phyloP scores from a whole-genome alignment of 2,888 invertebrate genomes.

The Philereme transversata region DNA sequence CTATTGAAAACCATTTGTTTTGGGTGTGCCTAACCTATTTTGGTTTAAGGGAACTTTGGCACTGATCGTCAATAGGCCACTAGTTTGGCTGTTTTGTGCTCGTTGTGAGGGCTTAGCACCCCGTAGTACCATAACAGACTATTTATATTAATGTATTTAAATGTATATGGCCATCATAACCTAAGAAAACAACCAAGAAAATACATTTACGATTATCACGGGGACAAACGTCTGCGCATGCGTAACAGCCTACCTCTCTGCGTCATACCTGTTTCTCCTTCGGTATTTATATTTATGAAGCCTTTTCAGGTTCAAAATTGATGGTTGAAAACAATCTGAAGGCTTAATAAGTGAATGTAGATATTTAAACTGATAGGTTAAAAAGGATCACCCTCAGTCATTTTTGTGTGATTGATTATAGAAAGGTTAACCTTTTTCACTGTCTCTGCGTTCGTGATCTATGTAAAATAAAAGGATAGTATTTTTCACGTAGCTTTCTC shows the following conservation, averaged over 20 bases:
- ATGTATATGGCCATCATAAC: neutral
- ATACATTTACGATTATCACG: constrained; percentile 54
- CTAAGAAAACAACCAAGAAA: constrained; percentile 42
- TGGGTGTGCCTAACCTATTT: constrained; percentile 13
- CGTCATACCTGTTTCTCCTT: constrained; percentile 56
- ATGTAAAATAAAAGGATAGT: neutral
- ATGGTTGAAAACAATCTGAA: neutral
- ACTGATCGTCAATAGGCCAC: constrained; percentile 22
- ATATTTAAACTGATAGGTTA: neutral
- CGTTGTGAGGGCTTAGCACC: neutral
- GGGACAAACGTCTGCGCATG: constrained; percentile 55
- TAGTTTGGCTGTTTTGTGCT: neutral
- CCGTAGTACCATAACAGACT: neutral
- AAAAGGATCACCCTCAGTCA: neutral
- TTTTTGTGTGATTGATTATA: no score
- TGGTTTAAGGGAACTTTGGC: constrained; percentile 6
- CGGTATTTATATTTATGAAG: constrained; percentile 31
- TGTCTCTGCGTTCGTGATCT: neutral
- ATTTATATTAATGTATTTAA: neutral
- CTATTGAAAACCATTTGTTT: constrained; percentile 1
- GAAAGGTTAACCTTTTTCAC: neutral
- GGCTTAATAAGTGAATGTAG: neutral
- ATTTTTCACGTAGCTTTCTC: neutral
- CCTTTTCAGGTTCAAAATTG: constrained; percentile 16
- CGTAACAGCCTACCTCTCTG: constrained; percentile 48